Percentiles rank a stretch among this genome's conserved stretches.
phyloP scores from a whole-genome alignment of 1,140 invertebrate genomes.

The Neodiprion pinetum region DNA sequence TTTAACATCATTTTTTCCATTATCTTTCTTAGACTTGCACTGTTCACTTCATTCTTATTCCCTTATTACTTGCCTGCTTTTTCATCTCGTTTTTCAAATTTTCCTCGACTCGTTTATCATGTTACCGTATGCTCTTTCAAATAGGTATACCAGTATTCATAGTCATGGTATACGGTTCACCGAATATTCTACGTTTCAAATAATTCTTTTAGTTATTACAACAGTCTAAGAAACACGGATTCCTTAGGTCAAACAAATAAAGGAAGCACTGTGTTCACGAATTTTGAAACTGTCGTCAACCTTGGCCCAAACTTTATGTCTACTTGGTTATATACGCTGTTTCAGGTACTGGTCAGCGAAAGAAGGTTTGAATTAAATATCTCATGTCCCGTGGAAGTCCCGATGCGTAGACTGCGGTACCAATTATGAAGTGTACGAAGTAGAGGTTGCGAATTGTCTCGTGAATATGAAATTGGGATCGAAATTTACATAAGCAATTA shows the following conservation, averaged over 20 bases:
- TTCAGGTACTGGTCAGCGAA: too few species aligned
- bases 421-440: too few species aligned
- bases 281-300: too few species aligned
- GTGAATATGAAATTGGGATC: not conserved
- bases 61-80: conserved; percentile 5
- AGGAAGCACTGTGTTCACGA: too few species aligned
- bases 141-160: not conserved
- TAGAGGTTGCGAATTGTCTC: not conserved
- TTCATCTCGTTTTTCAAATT: not conserved
- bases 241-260: too few species aligned
- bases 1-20: conserved; percentile 29
- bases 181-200: not conserved
- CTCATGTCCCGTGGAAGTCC: too few species aligned
- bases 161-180: not conserved
- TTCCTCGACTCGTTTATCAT: not conserved
- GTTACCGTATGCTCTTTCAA: not conserved
- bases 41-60: conserved; percentile 8
- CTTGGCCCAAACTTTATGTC: too few species aligned
- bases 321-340: too few species aligned
- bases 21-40: conserved; percentile 29
- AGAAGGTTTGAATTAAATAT: too few species aligned
- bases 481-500: not conserved
- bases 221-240: too few species aligned
- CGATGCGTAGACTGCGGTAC: too few species aligned
- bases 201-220: too few species aligned